Conservation (phyloP, 2,797 vertebrate genomes). For the Melanotaenia pygmaea region DNA sequence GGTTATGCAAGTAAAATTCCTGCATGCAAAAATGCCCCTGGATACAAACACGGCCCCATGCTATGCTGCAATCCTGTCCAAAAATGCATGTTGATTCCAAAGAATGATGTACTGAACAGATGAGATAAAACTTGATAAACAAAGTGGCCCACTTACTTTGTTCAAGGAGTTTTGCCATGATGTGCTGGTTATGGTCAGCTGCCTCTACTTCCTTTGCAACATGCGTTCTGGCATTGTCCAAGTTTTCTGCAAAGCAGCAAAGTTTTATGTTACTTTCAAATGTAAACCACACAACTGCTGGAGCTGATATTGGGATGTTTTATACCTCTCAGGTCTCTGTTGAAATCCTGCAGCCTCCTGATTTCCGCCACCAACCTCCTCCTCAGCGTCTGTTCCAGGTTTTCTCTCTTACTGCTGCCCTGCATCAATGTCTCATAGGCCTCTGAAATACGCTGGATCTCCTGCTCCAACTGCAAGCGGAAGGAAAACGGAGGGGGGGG, state of each 20-base stretch:
- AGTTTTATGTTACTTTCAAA: slow-evolving; percentile 11
- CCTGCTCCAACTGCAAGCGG: slow-evolving; percentile 89
- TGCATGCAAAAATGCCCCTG: slow-evolving; percentile 55
- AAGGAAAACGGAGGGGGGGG: slow-evolving; percentile 1
- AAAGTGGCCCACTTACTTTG: slow-evolving; percentile 87
- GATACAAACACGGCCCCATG: slow-evolving; percentile 55
- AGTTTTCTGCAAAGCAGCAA: slow-evolving; percentile 84
- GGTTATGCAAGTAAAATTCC: slow-evolving; percentile 79
- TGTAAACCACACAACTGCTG: background rate
- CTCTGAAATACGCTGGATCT: slow-evolving; percentile 95
- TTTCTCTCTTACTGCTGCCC: slow-evolving; percentile 92
- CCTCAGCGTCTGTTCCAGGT: slow-evolving; percentile 93
- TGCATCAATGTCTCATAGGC: slow-evolving; percentile 94
- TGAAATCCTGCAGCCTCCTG: slow-evolving; percentile 94
- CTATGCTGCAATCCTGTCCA: slow-evolving; percentile 47
- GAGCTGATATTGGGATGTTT: background rate
- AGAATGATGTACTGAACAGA: slow-evolving; percentile 22
- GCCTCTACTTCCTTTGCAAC: slow-evolving; percentile 89
- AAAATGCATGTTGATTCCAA: slow-evolving; percentile 53
- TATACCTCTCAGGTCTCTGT: slow-evolving; percentile 92
- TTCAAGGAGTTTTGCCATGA: slow-evolving; percentile 90
- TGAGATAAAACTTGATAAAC: slow-evolving; percentile 18
- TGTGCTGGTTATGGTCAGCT: slow-evolving; percentile 92
- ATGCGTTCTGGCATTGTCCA: slow-evolving; percentile 93
- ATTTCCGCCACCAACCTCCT: slow-evolving; percentile 92